Evolutionary conservation across 2,113 vertebrate species (phyloP), one percentile per base, ranked within the genome.

Genomic region (Garra rufa): DNA sequence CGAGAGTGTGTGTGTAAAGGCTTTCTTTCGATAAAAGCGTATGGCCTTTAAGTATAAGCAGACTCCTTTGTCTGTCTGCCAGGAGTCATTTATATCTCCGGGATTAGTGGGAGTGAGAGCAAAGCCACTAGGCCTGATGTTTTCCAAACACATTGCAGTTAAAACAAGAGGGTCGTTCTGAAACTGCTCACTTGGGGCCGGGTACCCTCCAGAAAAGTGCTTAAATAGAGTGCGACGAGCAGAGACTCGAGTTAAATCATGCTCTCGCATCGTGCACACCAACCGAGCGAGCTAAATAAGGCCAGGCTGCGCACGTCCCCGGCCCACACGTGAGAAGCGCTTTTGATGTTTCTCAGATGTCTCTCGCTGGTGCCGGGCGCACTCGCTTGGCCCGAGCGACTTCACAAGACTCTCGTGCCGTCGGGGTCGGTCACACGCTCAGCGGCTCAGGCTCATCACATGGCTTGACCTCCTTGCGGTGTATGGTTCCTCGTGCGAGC

Each of bases 21-120:
- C 81, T 41, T 82, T 81, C 57, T 83, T 87, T 87, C 55, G 70
- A 84, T 85, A 85, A 86, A 90, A 85, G 84, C 86, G 83, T 86
- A 89, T 86, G 87, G 84, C 67, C 85, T 90, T 90, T 88, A 87
- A 86, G 50, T 88, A 85, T 70, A 88, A 83, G 83, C 82, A 86
- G 80, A 86, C 67, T 82, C 63, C 83, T 85, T 83, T 85, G 85
- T 87, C 83, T 38, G 82, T 75, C 70, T 76, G 84, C 83, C 88
- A 88, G 80, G 74, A 74, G 76, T 81, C 81, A 83, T 89, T 89
- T 87, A 88, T 84, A 87, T 85, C 84, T 81, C 14, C 21, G 74
- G 76, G 89, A 87, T 87, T 85, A 86, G 82, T 85, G 41, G 38
- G 83, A 85, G 87, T 24, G n/a, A 81, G 48, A 55, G 73, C n/a